Conservation (phyloP, 2,888 invertebrate genomes). For the Mesorhabditis sp. region DNA sequence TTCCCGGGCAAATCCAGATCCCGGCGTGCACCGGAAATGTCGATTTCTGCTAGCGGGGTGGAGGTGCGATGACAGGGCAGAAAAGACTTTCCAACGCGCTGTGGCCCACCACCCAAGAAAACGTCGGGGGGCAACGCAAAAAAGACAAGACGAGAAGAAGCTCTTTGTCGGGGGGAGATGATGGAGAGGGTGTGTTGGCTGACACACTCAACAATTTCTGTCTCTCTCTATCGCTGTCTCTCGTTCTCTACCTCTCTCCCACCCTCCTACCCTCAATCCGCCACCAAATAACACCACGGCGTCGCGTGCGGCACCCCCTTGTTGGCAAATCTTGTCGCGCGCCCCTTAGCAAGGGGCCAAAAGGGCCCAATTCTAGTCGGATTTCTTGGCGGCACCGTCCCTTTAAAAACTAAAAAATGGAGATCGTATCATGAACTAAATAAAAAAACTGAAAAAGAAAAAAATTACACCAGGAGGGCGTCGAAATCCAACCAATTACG, state of each 20-base stretch:
- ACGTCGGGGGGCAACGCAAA: constrained; percentile 10
- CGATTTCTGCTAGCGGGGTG: not conserved
- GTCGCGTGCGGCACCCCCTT: too few relatives aligned
- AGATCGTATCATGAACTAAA: too few relatives aligned
- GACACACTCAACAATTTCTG: constrained; percentile 22
- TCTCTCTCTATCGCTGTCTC: constrained; percentile 15
- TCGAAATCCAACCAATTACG: too few relatives aligned
- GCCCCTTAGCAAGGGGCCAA: too few relatives aligned
- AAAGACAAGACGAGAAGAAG: constrained; percentile 8
- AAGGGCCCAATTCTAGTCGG: too few relatives aligned
- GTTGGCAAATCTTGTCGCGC: too few relatives aligned
- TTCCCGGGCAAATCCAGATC: too few relatives aligned
- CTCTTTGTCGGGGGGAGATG: not conserved
- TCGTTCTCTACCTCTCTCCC: constrained; percentile 13
- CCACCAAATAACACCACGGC: not conserved
- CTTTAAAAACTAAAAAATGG: too few relatives aligned
- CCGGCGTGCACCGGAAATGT: too few relatives aligned
- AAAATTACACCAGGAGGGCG: too few relatives aligned
- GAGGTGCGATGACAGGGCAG: not conserved
- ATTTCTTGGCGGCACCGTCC: too few relatives aligned
- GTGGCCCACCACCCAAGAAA: not conserved
- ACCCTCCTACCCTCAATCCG: constrained; percentile 5
- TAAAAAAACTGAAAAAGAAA: too few relatives aligned
- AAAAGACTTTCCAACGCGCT: constrained; percentile 1
- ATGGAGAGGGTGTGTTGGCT: constrained; percentile 4